Evolutionary conservation across 2,113 vertebrate genomes (phyloP).

Genomic region (Calypte anna): DNA sequence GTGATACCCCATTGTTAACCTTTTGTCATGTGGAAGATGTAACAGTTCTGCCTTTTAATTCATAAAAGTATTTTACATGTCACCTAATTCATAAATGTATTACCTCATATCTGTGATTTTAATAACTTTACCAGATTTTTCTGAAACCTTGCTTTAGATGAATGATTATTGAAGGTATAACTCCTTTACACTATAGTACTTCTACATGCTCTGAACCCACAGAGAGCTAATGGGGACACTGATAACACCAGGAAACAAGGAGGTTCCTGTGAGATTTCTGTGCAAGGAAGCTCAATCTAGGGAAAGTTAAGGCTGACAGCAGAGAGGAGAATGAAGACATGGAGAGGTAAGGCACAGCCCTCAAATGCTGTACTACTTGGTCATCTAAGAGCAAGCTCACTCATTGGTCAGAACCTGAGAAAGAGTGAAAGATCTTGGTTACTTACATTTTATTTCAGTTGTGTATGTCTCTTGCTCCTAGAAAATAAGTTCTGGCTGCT

Average conservation of each 20-base stretch:
- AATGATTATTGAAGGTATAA: neutral
- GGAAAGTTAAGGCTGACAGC: neutral
- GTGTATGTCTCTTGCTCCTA: neutral
- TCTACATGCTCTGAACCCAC: neutral
- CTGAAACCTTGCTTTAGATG: neutral
- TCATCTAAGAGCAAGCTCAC: neutral
- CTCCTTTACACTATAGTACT: neutral
- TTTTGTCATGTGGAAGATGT: constrained; percentile 27
- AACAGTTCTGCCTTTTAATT: constrained; percentile 31
- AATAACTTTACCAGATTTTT: neutral
- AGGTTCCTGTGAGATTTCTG: neutral
- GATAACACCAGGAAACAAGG: neutral
- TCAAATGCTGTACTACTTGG: neutral
- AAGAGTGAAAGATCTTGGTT: neutral
- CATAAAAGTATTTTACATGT: neutral
- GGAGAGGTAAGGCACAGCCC: neutral
- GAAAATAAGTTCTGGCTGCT: neutral
- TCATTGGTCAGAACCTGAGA: neutral
- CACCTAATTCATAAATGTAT: constrained; percentile 24
- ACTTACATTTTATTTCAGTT: constrained; percentile 5
- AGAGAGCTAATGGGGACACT: neutral
- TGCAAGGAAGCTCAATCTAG: neutral
- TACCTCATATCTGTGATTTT: neutral
- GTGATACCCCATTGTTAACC: neutral
- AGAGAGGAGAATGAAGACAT: neutral